Evolutionary conservation across 2,113 vertebrate genomes (phyloP).

Genomic region (Gracilinanus agilis): DNA sequence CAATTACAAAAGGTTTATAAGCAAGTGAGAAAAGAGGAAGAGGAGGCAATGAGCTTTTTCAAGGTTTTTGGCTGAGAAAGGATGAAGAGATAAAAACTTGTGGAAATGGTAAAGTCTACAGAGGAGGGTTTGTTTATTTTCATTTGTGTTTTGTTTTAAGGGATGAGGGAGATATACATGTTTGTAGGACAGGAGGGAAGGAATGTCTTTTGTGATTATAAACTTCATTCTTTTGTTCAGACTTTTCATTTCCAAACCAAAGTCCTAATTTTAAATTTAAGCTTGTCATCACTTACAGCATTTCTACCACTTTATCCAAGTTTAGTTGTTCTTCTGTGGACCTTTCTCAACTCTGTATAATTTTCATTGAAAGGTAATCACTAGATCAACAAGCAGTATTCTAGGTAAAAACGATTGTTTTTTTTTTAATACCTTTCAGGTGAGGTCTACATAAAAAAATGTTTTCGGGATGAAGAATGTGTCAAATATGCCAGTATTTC

Average conservation of each 20-base stretch:
- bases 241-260: constrained; percentile 1
- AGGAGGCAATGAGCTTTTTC: background rate
- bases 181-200: background rate
- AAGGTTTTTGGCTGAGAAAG: background rate
- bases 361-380: constrained; percentile 32
- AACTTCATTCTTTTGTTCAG: constrained; percentile 14
- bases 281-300: constrained; percentile 10
- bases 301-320: background rate
- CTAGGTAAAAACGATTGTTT: background rate
- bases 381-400: background rate
- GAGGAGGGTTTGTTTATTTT: background rate
- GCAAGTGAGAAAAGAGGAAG: background rate
- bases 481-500: constrained; percentile 29
- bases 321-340: constrained; percentile 17
- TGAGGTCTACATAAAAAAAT: background rate
- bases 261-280: background rate
- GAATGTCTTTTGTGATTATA: constrained; percentile 42
- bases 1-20: background rate
- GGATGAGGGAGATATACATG: background rate
- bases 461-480: background rate
- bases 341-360: background rate
- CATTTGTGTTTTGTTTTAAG: background rate
- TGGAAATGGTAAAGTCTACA: background rate
- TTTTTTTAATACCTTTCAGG: background rate
- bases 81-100: background rate